Conservation (phyloP, 2,888 invertebrate species). For the Nipponacmea schrenckii region DNA sequence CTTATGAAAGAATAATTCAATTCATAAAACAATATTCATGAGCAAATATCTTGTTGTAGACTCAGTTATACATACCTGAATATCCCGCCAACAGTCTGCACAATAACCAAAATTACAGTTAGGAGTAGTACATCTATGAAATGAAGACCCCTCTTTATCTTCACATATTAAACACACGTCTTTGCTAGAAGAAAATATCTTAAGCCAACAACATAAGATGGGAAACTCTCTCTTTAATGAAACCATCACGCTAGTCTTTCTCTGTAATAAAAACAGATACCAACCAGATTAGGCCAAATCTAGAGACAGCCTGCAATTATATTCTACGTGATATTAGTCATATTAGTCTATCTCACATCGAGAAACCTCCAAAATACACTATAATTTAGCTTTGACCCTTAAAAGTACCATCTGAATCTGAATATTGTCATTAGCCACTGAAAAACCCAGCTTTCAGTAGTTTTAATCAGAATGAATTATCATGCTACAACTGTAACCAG, state of each 20-base stretch:
- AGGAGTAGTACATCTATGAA: slow-evolving; percentile 39
- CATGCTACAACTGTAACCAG: too few relatives aligned
- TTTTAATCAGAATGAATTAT: too few relatives aligned
- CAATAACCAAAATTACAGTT: slow-evolving; percentile 54
- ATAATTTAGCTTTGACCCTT: too few relatives aligned
- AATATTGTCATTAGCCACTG: too few relatives aligned
- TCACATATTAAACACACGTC: slow-evolving; percentile 50
- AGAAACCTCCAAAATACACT: too few relatives aligned
- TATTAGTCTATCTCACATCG: too few relatives aligned
- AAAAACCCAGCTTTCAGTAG: too few relatives aligned
- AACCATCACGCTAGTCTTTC: slow-evolving; percentile 33
- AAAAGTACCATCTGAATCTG: too few relatives aligned
- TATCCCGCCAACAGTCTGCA: slow-evolving; percentile 52
- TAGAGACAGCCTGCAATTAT: not conserved
- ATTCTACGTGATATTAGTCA: too few relatives aligned
- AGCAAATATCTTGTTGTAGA: too few relatives aligned
- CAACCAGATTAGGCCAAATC: not conserved
- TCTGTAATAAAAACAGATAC: slow-evolving; percentile 25
- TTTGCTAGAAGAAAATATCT: slow-evolving; percentile 27
- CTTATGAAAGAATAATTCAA: too few relatives aligned
- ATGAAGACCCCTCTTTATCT: slow-evolving; percentile 41
- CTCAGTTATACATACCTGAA: slow-evolving; percentile 29
- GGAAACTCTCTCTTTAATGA: slow-evolving; percentile 42
- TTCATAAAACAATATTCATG: too few relatives aligned
- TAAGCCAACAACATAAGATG: slow-evolving; percentile 39